Percentiles rank a stretch among this genome's conserved stretches.
Evolutionary conservation across 1,140 invertebrate species (phyloP).

Genomic region (Lysiphlebus fabarum): DNA sequence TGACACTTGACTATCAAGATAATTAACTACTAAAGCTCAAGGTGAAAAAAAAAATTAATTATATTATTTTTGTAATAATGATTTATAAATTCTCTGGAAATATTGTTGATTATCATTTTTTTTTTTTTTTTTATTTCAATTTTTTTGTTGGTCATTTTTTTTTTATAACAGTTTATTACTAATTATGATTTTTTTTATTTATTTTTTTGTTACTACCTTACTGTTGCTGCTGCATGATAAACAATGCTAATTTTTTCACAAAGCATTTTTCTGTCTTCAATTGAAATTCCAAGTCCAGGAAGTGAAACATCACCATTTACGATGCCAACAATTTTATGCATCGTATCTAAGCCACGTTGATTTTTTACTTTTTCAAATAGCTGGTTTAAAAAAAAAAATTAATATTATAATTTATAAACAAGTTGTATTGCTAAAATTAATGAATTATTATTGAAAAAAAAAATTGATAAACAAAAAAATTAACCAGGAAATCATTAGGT

Average conservation of each 20-base stretch:
- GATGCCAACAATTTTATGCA: slow-evolving; percentile 66
- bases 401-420: slow-evolving; percentile 12
- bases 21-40: too few relatives aligned
- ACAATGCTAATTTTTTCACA: slow-evolving; percentile 74
- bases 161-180: too few relatives aligned
- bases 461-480: too few relatives aligned
- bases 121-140: too few relatives aligned
- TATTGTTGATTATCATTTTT: too few relatives aligned
- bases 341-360: slow-evolving; percentile 55
- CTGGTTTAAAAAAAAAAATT: slow-evolving; percentile 52
- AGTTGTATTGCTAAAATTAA: too few relatives aligned
- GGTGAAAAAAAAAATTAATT: slow-evolving; percentile 8
- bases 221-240: slow-evolving; percentile 89
- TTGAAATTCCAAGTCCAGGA: slow-evolving; percentile 71
- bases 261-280: slow-evolving; percentile 67
- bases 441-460: too few relatives aligned
- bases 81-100: too few relatives aligned
- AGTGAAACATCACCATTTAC: slow-evolving; percentile 76
- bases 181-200: too few relatives aligned
- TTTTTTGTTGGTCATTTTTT: too few relatives aligned
- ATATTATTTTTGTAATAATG: background rate
- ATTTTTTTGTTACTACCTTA: slow-evolving; percentile 58
- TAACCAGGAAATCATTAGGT: too few relatives aligned
- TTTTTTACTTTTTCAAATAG: slow-evolving; percentile 72
- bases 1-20: too few relatives aligned